Conservation (phyloP, 2,797 vertebrate species). For the Acomys russatus region DNA sequence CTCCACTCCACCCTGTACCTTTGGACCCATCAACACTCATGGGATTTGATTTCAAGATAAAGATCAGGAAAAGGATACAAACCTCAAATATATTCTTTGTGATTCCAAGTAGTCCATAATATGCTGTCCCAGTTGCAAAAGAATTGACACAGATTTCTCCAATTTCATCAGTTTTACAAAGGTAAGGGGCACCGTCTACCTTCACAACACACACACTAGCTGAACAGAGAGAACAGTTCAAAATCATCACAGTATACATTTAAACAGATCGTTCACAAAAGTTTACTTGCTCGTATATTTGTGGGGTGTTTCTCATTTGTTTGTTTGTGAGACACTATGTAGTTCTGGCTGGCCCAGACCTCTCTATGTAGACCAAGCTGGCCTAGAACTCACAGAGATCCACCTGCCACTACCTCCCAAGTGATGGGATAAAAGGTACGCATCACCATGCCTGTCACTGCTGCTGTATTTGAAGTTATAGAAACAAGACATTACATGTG, state of each 20-base stretch:
- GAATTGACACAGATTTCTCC: conserved; percentile 97
- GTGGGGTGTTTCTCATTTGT: not conserved
- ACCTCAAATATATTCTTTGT: conserved; percentile 98
- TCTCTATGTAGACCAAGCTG: not conserved
- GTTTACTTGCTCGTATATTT: not conserved
- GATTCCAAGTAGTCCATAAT: conserved; percentile 96
- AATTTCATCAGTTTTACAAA: conserved; percentile 96
- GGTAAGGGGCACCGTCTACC: conserved; percentile 94
- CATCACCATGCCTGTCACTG: not conserved
- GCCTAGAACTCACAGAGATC: not conserved
- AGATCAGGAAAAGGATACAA: conserved; percentile 51
- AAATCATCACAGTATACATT: conserved; percentile 24
- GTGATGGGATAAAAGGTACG: not conserved
- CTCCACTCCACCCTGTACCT: not conserved
- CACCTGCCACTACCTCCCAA: not conserved
- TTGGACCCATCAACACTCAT: not conserved
- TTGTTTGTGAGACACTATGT: not conserved
- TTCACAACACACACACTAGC: conserved; percentile 95
- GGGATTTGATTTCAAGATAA: not conserved
- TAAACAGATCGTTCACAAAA: not conserved
- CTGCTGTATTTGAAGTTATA: not conserved
- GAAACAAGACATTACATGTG: not conserved
- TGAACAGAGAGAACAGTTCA: conserved; percentile 80
- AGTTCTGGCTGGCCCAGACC: not conserved
- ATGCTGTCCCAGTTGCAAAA: conserved; percentile 92